Evolutionary conservation across 2,797 vertebrate genomes (phyloP).

Genomic region (Capromys pilorides): DNA sequence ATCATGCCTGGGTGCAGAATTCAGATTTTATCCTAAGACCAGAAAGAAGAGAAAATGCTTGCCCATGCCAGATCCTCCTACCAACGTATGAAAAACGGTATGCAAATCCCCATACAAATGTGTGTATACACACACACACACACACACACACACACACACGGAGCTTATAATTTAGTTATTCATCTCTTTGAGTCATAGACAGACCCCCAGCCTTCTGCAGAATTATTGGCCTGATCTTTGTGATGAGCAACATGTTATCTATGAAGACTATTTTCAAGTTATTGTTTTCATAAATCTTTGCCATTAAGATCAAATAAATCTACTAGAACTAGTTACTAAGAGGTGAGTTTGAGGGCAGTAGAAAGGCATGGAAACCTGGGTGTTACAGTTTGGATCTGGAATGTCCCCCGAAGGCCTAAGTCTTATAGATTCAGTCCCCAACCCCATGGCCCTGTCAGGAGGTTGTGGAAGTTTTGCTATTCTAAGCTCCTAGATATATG

Average conservation of each 20-base stretch:
- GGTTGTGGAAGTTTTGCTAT: background rate
- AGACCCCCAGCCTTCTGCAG: conserved; percentile 2
- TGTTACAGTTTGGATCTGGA: background rate
- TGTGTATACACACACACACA: no score
- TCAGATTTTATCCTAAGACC: conserved; percentile 9
- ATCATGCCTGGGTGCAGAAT: background rate
- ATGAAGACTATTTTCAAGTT: conserved; percentile 71
- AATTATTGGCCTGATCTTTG: conserved; percentile 56
- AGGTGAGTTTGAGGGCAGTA: background rate
- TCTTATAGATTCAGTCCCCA: background rate
- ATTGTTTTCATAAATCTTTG: conserved; percentile 77
- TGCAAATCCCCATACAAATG: background rate
- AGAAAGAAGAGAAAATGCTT: no score
- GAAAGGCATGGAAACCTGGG: background rate
- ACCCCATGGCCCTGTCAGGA: background rate
- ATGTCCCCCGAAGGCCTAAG: background rate
- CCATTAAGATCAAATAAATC: conserved; percentile 72
- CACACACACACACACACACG: background rate
- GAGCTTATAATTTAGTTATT: background rate
- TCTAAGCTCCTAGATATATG: background rate
- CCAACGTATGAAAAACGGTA: background rate
- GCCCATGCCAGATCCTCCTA: background rate
- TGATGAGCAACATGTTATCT: conserved; percentile 57
- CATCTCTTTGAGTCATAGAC: background rate
- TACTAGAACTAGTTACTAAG: background rate